Conservation (phyloP, 2,113 vertebrate genomes). For the Henicopernis longicauda region DNA sequence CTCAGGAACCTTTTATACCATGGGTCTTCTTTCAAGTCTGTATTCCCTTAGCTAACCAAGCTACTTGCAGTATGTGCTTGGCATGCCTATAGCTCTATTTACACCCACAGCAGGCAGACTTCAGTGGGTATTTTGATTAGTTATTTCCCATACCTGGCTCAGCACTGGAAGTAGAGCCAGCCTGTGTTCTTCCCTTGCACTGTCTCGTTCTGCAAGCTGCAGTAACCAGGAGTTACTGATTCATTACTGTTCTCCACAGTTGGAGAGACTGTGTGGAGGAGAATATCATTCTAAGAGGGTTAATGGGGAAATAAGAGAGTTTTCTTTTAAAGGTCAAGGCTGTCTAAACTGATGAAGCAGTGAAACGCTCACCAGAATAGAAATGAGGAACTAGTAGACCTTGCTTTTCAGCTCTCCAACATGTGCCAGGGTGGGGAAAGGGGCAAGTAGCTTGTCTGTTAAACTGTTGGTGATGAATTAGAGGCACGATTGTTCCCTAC, state of each 20-base stretch:
- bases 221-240: background rate
- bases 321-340: background rate
- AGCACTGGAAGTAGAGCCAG: background rate
- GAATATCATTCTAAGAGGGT: background rate
- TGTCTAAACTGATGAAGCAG: background rate
- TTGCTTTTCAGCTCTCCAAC: background rate
- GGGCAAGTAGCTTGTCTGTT: background rate
- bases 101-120: background rate
- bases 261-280: background rate
- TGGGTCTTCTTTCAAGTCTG: background rate
- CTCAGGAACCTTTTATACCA: background rate
- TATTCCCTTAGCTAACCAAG: background rate
- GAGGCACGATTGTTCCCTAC: background rate
- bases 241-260: background rate
- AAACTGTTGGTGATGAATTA: background rate
- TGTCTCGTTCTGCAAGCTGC: accelerated
- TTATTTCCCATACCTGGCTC: background rate
- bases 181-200: background rate
- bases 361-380: background rate
- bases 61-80: background rate
- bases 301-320: background rate
- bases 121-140: background rate
- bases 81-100: background rate
- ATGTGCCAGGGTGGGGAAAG: background rate
- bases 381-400: background rate